Conservation (phyloP, 2,888 invertebrate species). For the Hypena proboscidalis region DNA sequence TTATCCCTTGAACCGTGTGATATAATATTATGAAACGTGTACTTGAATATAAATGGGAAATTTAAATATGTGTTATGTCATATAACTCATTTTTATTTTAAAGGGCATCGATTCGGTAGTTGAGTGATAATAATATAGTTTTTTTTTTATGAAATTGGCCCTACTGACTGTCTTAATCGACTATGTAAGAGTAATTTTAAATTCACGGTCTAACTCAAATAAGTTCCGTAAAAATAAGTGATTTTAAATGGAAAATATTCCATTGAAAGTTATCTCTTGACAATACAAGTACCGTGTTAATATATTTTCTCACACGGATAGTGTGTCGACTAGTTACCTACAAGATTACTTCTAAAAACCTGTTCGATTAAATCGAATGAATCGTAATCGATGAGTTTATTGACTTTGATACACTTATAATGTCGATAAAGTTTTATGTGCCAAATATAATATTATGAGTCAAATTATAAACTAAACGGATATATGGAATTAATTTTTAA, state of each 20-base stretch:
- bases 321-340: slow-evolving; percentile 12
- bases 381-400: slow-evolving; percentile 44
- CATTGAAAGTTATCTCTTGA: not conserved
- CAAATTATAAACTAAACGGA: slow-evolving; percentile 24
- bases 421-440: slow-evolving; percentile 34
- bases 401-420: slow-evolving; percentile 41
- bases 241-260: slow-evolving; percentile 1
- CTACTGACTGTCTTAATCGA: too few species aligned
- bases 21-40: slow-evolving; percentile 16
- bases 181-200: slow-evolving; percentile 3
- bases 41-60: slow-evolving; percentile 4
- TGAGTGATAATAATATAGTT: slow-evolving; percentile 1
- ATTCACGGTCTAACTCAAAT: not conserved
- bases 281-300: slow-evolving; percentile 6
- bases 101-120: slow-evolving; percentile 12
- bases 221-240: not conserved
- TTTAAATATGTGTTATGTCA: slow-evolving; percentile 10
- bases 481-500: slow-evolving; percentile 21
- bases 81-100: slow-evolving; percentile 1
- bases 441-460: slow-evolving; percentile 30
- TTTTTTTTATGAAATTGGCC: slow-evolving; percentile 11
- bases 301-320: slow-evolving; percentile 1
- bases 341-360: slow-evolving; percentile 32
- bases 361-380: slow-evolving; percentile 40
- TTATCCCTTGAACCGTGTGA: slow-evolving; percentile 16